Conservation (phyloP, 2,113 vertebrate species). For the Origma solitaria region DNA sequence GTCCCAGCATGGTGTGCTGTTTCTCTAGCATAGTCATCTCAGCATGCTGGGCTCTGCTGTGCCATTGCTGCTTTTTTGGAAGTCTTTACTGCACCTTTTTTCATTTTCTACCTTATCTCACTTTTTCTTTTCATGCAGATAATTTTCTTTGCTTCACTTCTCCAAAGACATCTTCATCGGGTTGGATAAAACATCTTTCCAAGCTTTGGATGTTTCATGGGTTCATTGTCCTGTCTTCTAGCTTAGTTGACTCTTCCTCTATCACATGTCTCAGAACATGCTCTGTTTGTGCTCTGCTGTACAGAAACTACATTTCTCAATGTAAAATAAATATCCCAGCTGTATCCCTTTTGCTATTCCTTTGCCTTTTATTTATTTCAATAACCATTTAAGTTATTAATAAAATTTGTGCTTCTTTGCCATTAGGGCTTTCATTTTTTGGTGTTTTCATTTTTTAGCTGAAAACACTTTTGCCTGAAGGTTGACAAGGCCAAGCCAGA, state of each 20-base stretch:
- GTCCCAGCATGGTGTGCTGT: background rate
- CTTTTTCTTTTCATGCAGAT: conserved; percentile 85
- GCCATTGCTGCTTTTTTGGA: background rate
- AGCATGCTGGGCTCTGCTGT: conserved; percentile 15
- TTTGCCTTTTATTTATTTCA: conserved; percentile 74
- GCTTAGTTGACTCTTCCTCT: conserved; percentile 61
- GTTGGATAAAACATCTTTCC: conserved; percentile 80
- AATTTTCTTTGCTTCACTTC: conserved; percentile 89
- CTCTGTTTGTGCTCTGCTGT: conserved; percentile 80
- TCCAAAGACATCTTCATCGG: conserved; percentile 83
- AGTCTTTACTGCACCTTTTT: conserved; percentile 43
- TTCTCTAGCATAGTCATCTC: background rate
- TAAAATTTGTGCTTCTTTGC: conserved; percentile 52
- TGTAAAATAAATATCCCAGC: conserved; percentile 94
- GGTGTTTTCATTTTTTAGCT: background rate
- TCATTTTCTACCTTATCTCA: conserved; percentile 72
- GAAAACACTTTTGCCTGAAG: background rate
- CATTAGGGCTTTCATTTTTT: conserved; percentile 45
- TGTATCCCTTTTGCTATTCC: conserved; percentile 67
- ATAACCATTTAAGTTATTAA: conserved; percentile 60
- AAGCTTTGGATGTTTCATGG: conserved; percentile 79
- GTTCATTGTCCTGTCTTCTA: conserved; percentile 68
- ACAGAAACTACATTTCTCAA: conserved; percentile 80
- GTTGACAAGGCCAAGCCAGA: background rate
- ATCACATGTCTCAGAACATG: conserved; percentile 66